These are phyloP conservation scores for Macroramphosus scolopax DNA, from an alignment of 2,797 vertebrate genomes.

Conservation along the genomic window DNA sequence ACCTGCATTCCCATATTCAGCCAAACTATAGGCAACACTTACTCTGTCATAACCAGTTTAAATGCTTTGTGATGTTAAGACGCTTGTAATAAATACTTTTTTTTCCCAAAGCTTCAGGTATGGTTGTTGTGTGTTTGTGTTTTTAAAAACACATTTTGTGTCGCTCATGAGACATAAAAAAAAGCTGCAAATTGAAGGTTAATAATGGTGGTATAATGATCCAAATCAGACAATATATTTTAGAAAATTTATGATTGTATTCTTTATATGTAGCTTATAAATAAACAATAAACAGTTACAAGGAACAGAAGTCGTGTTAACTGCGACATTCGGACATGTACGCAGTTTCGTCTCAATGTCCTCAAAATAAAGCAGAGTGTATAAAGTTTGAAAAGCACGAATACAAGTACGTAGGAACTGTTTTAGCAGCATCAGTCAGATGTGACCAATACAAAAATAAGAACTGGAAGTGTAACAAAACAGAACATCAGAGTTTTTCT, in stretches of 20 bases:
- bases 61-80: slow-evolving; percentile 69
- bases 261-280: no score
- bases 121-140: background rate
- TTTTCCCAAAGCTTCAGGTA: slow-evolving; percentile 41
- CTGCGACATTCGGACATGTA: slow-evolving; percentile 31
- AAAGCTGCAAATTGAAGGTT: no score
- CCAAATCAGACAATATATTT: no score
- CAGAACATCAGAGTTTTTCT: slow-evolving; percentile 12
- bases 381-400: slow-evolving; percentile 11
- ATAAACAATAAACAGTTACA: no score
- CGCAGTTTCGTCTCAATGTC: slow-evolving; percentile 12
- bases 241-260: no score
- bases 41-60: slow-evolving; percentile 58
- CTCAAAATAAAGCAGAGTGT: slow-evolving; percentile 2
- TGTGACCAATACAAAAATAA: slow-evolving; percentile 31
- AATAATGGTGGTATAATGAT: no score
- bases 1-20: slow-evolving; percentile 42
- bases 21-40: slow-evolving; percentile 40
- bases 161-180: no score
- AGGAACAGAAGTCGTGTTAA: slow-evolving; percentile 20
- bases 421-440: slow-evolving; percentile 53
- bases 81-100: slow-evolving; percentile 69
- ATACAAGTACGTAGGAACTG: slow-evolving; percentile 19
- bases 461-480: slow-evolving; percentile 29
- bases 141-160: background rate